Conservation (phyloP, 2,888 invertebrate genomes). For the Cryptophagus acutangulus region DNA sequence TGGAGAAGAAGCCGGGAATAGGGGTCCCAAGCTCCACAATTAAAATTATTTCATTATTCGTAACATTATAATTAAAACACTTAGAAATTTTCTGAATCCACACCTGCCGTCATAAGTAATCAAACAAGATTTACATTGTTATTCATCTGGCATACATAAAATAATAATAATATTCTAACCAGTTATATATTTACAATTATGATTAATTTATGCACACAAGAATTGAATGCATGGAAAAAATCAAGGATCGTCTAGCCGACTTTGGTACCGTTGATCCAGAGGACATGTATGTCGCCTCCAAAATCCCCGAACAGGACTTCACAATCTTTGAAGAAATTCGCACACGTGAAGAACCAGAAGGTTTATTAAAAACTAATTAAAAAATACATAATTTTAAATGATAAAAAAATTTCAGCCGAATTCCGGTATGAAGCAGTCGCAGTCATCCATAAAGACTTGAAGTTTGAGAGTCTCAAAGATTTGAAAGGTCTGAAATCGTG, state of each 20-base stretch:
- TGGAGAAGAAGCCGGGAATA: too few relatives aligned
- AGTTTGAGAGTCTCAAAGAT: constrained; percentile 62
- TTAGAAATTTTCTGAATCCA: too few relatives aligned
- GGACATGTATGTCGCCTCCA: constrained; percentile 79
- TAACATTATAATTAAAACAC: too few relatives aligned
- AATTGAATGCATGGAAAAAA: constrained; percentile 69
- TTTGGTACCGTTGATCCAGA: constrained; percentile 80
- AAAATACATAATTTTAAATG: too few relatives aligned
- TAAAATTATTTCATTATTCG: too few relatives aligned
- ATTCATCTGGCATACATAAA: too few relatives aligned
- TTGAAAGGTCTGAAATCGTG: constrained; percentile 76
- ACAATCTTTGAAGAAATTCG: constrained; percentile 72
- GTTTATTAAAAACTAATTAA: too few relatives aligned
- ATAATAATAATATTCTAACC: background rate
- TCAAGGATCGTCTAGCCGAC: constrained; percentile 74
- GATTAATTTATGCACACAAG: constrained; percentile 45
- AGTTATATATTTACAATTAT: background rate
- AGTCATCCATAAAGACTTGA: constrained; percentile 70
- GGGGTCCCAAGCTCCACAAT: too few relatives aligned
- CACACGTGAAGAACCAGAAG: constrained; percentile 70
- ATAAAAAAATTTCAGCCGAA: too few relatives aligned
- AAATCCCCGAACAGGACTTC: constrained; percentile 67
- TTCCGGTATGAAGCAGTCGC: constrained; percentile 79
- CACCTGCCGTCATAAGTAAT: too few relatives aligned
- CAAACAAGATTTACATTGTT: too few relatives aligned